phyloP scores from a whole-genome alignment of 2,888 invertebrate genomes.

The Tetranychus piercei region DNA sequence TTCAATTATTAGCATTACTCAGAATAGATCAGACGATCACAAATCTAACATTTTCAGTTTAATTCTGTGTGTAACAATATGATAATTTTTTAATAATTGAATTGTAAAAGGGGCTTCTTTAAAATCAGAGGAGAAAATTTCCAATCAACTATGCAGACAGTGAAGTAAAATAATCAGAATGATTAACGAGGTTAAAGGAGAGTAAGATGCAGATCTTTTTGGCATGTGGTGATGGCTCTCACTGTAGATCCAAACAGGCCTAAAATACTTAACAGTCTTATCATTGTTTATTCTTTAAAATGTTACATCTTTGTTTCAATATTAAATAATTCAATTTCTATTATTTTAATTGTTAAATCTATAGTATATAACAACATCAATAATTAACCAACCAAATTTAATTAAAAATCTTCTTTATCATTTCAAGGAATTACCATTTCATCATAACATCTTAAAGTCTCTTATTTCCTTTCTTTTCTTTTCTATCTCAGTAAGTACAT shows the following conservation, averaged over 20 bases:
- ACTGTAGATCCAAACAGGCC: neutral
- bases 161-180: neutral
- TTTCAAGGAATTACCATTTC: neutral
- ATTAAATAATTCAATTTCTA: neutral
- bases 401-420: neutral
- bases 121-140: too few relatives aligned
- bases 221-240: neutral
- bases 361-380: too few relatives aligned
- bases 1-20: too few relatives aligned
- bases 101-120: too few relatives aligned
- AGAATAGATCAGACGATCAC: too few relatives aligned
- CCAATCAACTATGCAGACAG: too few relatives aligned
- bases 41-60: too few relatives aligned
- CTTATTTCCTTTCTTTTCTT: conserved; percentile 3
- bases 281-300: neutral
- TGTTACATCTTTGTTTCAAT: neutral
- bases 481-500: neutral
- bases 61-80: too few relatives aligned
- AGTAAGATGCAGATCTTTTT: neutral
- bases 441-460: neutral
- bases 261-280: neutral
- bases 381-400: neutral
- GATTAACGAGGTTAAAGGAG: neutral
- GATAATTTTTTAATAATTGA: too few relatives aligned
- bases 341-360: too few relatives aligned